phyloP scores from a whole-genome alignment of 2,888 invertebrate species.

The Beris morrisii region DNA sequence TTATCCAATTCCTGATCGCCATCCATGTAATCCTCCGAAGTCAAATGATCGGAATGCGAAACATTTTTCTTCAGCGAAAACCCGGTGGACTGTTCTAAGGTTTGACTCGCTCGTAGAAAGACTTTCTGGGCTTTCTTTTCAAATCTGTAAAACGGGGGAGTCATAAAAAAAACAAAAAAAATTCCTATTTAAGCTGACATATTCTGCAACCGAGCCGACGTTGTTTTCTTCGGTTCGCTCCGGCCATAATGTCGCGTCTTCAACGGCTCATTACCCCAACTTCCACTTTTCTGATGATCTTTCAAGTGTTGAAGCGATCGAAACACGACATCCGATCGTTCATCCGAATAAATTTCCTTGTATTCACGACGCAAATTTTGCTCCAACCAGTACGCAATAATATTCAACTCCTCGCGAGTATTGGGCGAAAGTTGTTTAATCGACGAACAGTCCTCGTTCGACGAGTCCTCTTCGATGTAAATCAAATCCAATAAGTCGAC shows the following conservation, averaged over 20 bases:
- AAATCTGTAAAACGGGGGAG: slow-evolving; percentile 57
- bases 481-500: slow-evolving; percentile 87
- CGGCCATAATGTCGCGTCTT: slow-evolving; percentile 61
- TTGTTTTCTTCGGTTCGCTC: slow-evolving; percentile 75
- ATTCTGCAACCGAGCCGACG: slow-evolving; percentile 81
- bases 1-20: slow-evolving; percentile 83
- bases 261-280: slow-evolving; percentile 74
- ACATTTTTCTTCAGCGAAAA: slow-evolving; percentile 66
- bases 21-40: slow-evolving; percentile 55
- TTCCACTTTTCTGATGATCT: slow-evolving; percentile 78
- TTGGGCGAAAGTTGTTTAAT: slow-evolving; percentile 71
- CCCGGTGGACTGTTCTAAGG: slow-evolving; percentile 78
- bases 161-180: neutral
- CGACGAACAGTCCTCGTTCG: slow-evolving; percentile 62
- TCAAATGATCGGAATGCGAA: slow-evolving; percentile 52
- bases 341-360: slow-evolving; percentile 72
- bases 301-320: slow-evolving; percentile 74
- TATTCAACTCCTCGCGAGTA: slow-evolving; percentile 70
- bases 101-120: slow-evolving; percentile 81
- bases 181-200: slow-evolving; percentile 58
- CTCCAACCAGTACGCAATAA: slow-evolving; percentile 85
- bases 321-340: slow-evolving; percentile 75
- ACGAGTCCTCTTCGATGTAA: slow-evolving; percentile 78
- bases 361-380: slow-evolving; percentile 73
- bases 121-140: slow-evolving; percentile 82